Evolutionary conservation across 1,140 invertebrate species (phyloP).

Genomic region (Parasteatoda tepidariorum): DNA sequence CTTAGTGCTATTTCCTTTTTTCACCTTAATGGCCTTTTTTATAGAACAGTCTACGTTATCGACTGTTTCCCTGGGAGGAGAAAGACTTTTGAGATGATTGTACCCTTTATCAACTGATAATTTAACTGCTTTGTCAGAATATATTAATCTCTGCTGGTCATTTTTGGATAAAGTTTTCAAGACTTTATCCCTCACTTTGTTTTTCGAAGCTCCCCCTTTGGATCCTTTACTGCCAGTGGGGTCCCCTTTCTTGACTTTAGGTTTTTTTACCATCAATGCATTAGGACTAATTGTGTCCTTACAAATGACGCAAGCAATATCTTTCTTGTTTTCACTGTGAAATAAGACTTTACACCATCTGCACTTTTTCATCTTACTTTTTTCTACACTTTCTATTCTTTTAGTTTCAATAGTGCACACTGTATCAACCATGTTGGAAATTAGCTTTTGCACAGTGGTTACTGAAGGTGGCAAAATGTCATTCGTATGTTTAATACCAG

Average conservation of each 20-base stretch:
- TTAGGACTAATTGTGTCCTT: neutral
- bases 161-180: conserved; percentile 14
- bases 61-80: neutral
- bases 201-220: neutral
- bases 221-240: neutral
- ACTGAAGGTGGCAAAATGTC: neutral
- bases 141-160: conserved; percentile 32
- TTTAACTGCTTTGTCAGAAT: conserved; percentile 16
- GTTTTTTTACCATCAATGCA: neutral
- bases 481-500: neutral
- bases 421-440: conserved; percentile 10
- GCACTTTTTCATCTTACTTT: neutral
- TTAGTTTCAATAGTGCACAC: neutral
- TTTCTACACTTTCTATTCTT: neutral
- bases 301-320: conserved; percentile 4
- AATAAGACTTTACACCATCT: conserved; percentile 6
- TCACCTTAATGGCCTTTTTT: neutral
- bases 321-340: neutral
- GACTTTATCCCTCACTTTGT: conserved; percentile 20
- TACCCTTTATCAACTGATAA: conserved; percentile 19
- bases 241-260: neutral
- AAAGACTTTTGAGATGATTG: conserved; percentile 25
- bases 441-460: neutral
- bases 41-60: neutral
- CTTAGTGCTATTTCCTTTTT: neutral